Evolutionary conservation across 2,113 vertebrate genomes (phyloP), one percentile per base, ranked within the genome.

Genomic region (Xyliphius kryptos): DNA sequence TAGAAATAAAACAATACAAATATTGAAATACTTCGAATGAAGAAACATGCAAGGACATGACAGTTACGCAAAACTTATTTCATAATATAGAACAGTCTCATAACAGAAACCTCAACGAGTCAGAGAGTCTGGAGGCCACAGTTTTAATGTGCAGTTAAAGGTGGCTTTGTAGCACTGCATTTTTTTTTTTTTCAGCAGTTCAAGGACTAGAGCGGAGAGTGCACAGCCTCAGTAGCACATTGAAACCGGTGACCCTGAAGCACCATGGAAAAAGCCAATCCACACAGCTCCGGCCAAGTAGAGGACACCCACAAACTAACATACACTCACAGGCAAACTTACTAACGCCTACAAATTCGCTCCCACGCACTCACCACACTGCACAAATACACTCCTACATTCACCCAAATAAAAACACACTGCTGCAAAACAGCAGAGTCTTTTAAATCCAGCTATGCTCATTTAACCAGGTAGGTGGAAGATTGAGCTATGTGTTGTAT

Each of bases 231-330:
- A 72, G 77, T 76, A 63, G 75, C 66, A 32, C 68, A 6, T 54
- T 63, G 78, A 86, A 86, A 82, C 69, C 82, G 71, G 44, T 77
- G 81, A 87, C 83, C 85, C 74, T 56, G 62, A 69, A 82, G 82
- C 75, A 77, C 77, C 69, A 72, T 51, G 68, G 61, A 82, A 80
- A 76, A 78, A 73, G 77, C 74, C 73, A 67, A 67, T 70, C 69
- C 67, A 54, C 77, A 65, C 36, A 61, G 56, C 50, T 53, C 36
- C 48, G 21, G 67, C 57, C 53, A 46, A 62, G 57, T 56, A 57
- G 43, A 48, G 54, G 56, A 65, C 56, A 68, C 67, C 67, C 63
- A 62, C 69, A 61, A 26, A 65, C 21, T 16, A 51, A 55, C 65
- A 46, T 55, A 56, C 57, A 48, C 61, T 16, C 58, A 51, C 21